Conservation (phyloP, 2,113 vertebrate species). For the Notiomystis cincta region DNA sequence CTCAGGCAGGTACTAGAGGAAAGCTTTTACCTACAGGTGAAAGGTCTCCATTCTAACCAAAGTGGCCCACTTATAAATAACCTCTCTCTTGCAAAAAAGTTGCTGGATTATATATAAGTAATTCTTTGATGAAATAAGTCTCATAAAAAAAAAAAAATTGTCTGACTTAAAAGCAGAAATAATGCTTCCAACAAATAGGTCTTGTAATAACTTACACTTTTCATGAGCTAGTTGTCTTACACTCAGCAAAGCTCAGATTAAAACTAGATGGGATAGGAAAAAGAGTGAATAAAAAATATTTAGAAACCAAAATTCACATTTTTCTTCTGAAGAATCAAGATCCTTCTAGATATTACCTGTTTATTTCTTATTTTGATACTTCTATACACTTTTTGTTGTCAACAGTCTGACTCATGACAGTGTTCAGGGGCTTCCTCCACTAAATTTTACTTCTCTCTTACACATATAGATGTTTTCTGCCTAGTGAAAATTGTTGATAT, state of each 20-base stretch:
- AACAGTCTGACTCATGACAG: not conserved
- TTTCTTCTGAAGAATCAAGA: not conserved
- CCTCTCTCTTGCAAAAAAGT: not conserved
- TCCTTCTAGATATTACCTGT: not conserved
- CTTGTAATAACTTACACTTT: not conserved
- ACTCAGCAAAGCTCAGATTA: not conserved
- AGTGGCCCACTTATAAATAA: not conserved
- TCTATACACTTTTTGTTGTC: not conserved
- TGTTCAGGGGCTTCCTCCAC: not conserved
- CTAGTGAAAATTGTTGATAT: not conserved
- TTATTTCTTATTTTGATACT: not conserved
- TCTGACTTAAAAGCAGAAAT: constrained; percentile 27
- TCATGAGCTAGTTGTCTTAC: not conserved
- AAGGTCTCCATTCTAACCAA: not conserved
- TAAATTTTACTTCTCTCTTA: not conserved
- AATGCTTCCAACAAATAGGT: not conserved
- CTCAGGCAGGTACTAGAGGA: not conserved
- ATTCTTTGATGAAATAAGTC: not conserved
- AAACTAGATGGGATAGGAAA: not conserved
- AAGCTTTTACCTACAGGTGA: not conserved
- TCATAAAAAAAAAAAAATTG: no score
- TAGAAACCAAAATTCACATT: not conserved
- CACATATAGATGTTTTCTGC: not conserved
- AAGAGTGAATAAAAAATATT: not conserved
- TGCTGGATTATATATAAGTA: not conserved